phyloP scores from a whole-genome alignment of 2,113 vertebrate species.

The Eupsittula cactorum region DNA sequence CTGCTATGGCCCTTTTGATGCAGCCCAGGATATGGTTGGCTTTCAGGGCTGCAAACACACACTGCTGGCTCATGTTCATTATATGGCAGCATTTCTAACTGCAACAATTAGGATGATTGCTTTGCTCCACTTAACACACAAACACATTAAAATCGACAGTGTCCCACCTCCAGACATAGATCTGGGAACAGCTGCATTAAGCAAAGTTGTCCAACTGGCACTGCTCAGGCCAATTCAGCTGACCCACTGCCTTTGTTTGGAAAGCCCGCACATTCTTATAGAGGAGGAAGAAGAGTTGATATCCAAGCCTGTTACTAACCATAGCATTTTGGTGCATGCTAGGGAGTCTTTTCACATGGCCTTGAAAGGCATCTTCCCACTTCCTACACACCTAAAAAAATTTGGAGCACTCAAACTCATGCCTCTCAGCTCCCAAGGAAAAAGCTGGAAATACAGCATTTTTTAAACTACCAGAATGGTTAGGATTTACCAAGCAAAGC shows the following conservation, averaged over 20 bases:
- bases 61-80: no score
- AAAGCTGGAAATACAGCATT: background rate
- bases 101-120: background rate
- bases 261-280: background rate
- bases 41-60: no score
- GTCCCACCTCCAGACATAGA: background rate
- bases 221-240: background rate
- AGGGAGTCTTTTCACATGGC: background rate
- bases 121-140: background rate
- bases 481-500: background rate
- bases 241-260: background rate
- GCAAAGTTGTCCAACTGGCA: background rate
- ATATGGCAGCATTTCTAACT: background rate
- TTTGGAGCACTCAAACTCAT: background rate
- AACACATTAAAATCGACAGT: background rate
- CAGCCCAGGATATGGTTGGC: no score
- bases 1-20: no score
- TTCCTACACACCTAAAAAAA: accelerated
- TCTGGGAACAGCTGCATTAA: background rate
- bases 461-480: background rate
- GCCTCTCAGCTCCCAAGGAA: background rate
- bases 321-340: background rate
- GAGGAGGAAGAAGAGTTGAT: background rate
- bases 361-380: background rate
- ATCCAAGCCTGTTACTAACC: background rate